Percentiles rank a stretch among this genome's conserved stretches.
These are phyloP conservation scores for Cottoperca gobio DNA, from an alignment of 2,797 vertebrate species.

Conservation along the genomic window DNA sequence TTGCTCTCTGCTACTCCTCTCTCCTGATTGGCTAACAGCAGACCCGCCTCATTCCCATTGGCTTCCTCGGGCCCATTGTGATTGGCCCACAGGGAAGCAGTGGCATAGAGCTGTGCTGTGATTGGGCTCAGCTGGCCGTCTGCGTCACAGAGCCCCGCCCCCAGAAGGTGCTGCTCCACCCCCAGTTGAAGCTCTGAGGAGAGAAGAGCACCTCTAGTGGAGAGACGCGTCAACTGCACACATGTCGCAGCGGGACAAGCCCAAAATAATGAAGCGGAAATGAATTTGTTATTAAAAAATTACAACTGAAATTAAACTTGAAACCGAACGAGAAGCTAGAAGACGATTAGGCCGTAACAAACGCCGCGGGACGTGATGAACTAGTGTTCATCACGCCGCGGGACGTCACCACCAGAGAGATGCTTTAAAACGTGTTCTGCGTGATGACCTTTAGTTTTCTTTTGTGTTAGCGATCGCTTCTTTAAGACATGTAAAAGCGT, in stretches of 20 bases:
- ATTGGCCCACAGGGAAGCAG: slow-evolving; percentile 76
- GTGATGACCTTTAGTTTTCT: too few species aligned
- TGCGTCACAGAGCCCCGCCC: slow-evolving; percentile 76
- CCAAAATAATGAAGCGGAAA: not conserved
- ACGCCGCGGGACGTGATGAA: too few species aligned
- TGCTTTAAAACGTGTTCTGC: too few species aligned
- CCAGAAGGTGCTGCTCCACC: slow-evolving; percentile 80
- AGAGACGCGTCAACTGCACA: slow-evolving; percentile 50
- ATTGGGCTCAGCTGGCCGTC: slow-evolving; percentile 80
- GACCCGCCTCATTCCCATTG: slow-evolving; percentile 75
- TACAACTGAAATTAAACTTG: not conserved
- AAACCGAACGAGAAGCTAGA: slow-evolving; percentile 1
- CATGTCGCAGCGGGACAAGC: not conserved
- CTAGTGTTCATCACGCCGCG: too few species aligned
- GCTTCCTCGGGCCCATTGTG: slow-evolving; percentile 81
- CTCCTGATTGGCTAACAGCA: slow-evolving; percentile 77
- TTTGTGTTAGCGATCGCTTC: too few species aligned
- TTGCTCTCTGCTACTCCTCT: slow-evolving; percentile 74
- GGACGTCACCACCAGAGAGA: too few species aligned
- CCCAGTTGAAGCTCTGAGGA: slow-evolving; percentile 82
- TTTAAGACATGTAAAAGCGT: too few species aligned
- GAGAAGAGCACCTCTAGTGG: slow-evolving; percentile 75
- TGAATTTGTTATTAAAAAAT: not conserved
- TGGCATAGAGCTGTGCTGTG: slow-evolving; percentile 77
- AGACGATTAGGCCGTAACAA: too few species aligned